These are phyloP conservation scores for Hymenochirus boettgeri DNA, from an alignment of 2,113 vertebrate genomes.

Conservation along the genomic window DNA sequence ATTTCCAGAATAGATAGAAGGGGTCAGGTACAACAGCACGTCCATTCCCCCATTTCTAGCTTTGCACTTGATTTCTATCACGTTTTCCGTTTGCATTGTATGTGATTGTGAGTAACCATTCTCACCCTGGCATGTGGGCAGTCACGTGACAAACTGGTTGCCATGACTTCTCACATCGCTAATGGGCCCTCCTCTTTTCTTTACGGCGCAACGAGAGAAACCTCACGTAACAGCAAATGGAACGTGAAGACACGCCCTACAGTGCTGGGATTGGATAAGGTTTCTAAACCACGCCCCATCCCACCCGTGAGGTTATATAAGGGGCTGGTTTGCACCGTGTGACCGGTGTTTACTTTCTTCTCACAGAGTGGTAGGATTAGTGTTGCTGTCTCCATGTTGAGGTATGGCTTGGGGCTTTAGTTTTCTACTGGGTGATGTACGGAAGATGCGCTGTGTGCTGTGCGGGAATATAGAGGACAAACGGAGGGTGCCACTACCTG, in stretches of 20 bases:
- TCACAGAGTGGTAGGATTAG: neutral
- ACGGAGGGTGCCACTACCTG: neutral
- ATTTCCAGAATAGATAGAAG: no score
- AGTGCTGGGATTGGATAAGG: neutral
- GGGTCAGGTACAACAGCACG: no score
- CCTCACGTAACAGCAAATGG: no score
- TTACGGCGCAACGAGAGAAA: no score
- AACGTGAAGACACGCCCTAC: neutral
- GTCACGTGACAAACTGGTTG: no score
- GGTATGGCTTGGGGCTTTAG: slow-evolving; percentile 20
- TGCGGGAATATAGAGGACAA: neutral
- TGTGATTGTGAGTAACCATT: no score
- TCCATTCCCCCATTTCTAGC: no score
- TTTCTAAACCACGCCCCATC: neutral
- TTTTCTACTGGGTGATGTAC: neutral
- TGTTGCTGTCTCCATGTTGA: slow-evolving; percentile 11
- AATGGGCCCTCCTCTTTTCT: no score
- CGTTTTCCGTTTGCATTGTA: no score
- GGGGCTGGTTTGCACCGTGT: accelerated
- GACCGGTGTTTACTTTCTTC: neutral
- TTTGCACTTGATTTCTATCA: no score
- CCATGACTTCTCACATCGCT: no score
- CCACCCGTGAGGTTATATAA: neutral
- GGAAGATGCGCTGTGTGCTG: slow-evolving; percentile 15
- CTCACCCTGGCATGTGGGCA: no score